Evolutionary conservation across 1,140 invertebrate species (phyloP).

Genomic region (Mya arenaria): DNA sequence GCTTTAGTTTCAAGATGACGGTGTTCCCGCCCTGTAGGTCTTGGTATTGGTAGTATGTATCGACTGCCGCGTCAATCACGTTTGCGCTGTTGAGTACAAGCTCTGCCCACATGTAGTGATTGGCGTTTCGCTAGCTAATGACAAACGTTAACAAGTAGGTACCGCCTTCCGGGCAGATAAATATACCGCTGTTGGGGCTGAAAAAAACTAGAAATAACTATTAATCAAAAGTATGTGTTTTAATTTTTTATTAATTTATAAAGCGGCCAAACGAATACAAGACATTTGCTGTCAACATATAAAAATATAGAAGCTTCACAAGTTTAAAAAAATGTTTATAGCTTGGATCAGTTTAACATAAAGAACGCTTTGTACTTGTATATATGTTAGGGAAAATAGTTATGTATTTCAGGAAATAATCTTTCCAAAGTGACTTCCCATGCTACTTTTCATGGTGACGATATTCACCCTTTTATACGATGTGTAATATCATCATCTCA

Average conservation of each 20-base stretch:
- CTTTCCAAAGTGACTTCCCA: no score
- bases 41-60: not conserved
- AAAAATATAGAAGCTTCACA: not conserved
- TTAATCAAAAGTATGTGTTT: no score
- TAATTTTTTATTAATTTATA: no score
- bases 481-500: no score
- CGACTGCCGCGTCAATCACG: not conserved
- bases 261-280: no score
- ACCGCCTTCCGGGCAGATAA: slow-evolving; percentile 8
- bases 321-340: not conserved
- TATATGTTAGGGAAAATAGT: no score
- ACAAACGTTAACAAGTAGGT: slow-evolving; percentile 29
- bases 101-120: slow-evolving; percentile 18
- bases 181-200: not conserved
- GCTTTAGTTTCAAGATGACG: not conserved
- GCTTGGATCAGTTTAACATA: not conserved
- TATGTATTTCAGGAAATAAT: no score
- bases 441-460: no score
- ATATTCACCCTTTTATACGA: no score
- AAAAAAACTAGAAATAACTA: not conserved
- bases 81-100: not conserved
- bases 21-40: slow-evolving; percentile 23
- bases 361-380: not conserved
- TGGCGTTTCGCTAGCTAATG: slow-evolving; percentile 1
- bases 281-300: no score